These are phyloP conservation scores for Leucophora obtusa DNA, from an alignment of 2,888 invertebrate genomes.

Conservation along the genomic window DNA sequence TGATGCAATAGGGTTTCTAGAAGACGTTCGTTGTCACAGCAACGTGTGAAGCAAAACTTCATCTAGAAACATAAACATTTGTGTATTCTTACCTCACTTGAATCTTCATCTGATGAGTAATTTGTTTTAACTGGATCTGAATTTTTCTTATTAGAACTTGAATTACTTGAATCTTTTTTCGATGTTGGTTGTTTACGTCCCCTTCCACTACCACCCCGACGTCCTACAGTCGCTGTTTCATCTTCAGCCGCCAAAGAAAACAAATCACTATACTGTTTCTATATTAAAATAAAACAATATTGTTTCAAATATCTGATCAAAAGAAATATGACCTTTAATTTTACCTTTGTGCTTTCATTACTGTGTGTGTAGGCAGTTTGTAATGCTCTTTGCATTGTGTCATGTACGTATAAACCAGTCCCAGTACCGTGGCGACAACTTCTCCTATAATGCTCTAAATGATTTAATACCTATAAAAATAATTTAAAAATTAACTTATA, in stretches of 20 bases:
- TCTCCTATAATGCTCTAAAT: constrained; percentile 92
- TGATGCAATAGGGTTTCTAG: no score
- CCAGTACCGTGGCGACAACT: constrained; percentile 83
- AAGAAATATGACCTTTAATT: constrained; percentile 1
- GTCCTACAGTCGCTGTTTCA: constrained; percentile 84
- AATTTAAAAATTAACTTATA: no score
- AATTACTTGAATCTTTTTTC: constrained; percentile 79
- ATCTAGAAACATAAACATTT: no score
- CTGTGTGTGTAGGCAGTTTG: constrained; percentile 92
- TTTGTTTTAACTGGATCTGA: constrained; percentile 79
- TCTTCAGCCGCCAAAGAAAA: constrained; percentile 94
- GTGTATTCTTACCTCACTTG: constrained; percentile 84
- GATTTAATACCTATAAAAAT: constrained; percentile 85
- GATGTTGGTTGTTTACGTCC: constrained; percentile 81
- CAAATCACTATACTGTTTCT: constrained; percentile 93
- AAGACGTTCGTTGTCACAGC: no score
- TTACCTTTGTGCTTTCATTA: constrained; percentile 89
- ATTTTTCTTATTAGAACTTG: constrained; percentile 78
- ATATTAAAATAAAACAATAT: constrained; percentile 70
- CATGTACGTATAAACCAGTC: constrained; percentile 90
- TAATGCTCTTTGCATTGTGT: constrained; percentile 94
- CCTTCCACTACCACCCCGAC: constrained; percentile 82
- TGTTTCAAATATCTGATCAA: neutral
- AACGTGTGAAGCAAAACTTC: no score
- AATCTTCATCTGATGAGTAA: constrained; percentile 89